Conservation (phyloP, 2,797 vertebrate genomes). For the Malurus splendens region DNA sequence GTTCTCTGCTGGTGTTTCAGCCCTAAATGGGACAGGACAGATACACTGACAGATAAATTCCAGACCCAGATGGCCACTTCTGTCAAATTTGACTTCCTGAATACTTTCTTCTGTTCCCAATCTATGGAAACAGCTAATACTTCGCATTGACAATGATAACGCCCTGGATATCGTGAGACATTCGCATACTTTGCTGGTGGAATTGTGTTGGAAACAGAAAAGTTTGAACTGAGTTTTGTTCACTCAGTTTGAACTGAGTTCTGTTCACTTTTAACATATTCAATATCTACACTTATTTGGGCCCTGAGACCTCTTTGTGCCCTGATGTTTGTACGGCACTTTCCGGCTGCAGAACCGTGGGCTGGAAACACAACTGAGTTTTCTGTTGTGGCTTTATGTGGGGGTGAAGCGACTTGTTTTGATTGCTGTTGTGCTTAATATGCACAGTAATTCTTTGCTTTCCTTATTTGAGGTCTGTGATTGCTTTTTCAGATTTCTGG, state of each 20-base stretch:
- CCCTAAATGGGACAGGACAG: neutral
- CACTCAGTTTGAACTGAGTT: neutral
- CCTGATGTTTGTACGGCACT: neutral
- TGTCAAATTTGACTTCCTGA: neutral
- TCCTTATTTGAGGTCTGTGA: neutral
- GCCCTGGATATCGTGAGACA: neutral
- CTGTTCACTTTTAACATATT: neutral
- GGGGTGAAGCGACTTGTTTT: neutral
- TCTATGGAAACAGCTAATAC: neutral
- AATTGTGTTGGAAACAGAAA: neutral
- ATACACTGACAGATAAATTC: neutral
- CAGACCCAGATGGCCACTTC: neutral
- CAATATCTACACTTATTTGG: neutral
- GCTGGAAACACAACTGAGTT: neutral
- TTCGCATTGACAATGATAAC: neutral
- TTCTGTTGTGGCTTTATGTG: neutral
- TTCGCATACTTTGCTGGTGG: neutral
- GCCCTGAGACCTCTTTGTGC: neutral
- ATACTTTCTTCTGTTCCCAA: neutral
- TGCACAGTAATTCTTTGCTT: neutral
- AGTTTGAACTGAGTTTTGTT: neutral
- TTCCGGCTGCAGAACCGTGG: neutral
- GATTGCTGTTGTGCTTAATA: neutral
- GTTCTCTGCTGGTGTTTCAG: neutral
- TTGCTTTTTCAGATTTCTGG: conserved; percentile 9